Evolutionary conservation across 2,888 invertebrate species (phyloP).

Genomic region (Mantis religiosa): DNA sequence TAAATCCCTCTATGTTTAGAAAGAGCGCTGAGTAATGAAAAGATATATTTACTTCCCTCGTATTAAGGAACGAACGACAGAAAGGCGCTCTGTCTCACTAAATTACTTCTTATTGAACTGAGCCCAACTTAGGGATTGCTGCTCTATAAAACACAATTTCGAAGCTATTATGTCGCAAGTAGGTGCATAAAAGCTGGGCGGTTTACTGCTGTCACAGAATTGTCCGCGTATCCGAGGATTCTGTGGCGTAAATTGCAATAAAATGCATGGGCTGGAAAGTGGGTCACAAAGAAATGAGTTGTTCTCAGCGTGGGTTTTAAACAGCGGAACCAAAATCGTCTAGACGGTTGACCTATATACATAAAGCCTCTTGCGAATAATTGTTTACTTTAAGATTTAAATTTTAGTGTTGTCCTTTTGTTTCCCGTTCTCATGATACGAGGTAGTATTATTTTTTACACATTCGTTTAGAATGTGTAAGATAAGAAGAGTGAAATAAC

Average conservation of each 20-base stretch:
- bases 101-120: too few species aligned
- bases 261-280: neutral
- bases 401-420: neutral
- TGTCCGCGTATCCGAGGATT: neutral
- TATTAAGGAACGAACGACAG: too few species aligned
- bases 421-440: neutral
- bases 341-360: neutral
- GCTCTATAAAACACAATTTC: too few species aligned
- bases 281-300: neutral
- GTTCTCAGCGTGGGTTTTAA: neutral
- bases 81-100: too few species aligned
- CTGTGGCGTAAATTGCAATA: neutral
- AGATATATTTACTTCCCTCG: too few species aligned
- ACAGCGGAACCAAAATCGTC: neutral
- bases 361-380: neutral
- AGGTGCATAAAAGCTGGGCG: too few species aligned
- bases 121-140: too few species aligned
- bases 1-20: too few species aligned
- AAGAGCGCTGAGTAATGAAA: too few species aligned
- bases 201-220: neutral
- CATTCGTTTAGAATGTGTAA: too few species aligned
- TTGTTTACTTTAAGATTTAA: neutral
- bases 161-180: too few species aligned
- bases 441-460: neutral
- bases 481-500: too few species aligned